Conservation (phyloP, 2,113 vertebrate species). For the Eclectus roratus region DNA sequence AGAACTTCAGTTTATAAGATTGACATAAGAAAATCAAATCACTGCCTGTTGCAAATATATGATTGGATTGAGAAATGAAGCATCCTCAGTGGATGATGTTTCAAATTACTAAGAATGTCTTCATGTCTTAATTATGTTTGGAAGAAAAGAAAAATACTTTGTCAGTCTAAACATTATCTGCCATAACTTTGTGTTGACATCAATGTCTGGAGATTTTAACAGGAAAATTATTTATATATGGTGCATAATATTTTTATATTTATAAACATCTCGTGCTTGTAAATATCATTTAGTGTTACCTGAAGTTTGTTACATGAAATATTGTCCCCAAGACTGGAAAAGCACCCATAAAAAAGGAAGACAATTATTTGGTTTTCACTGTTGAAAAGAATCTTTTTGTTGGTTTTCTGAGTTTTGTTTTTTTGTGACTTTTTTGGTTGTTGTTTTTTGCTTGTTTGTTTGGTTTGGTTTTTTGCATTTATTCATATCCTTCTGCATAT, state of each 20-base stretch:
- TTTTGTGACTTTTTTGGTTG: neutral
- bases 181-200: neutral
- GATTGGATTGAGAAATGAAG: neutral
- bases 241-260: neutral
- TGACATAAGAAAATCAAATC: neutral
- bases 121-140: neutral
- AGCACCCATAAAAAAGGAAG: neutral
- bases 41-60: neutral
- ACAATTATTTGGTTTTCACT: neutral
- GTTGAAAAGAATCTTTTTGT: neutral
- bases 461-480: neutral
- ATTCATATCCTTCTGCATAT: neutral
- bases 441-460: neutral
- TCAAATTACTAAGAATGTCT: neutral
- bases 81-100: rapidly evolving
- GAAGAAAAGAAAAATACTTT: neutral
- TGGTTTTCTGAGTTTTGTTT: neutral
- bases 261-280: neutral
- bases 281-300: neutral
- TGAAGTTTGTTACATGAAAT: neutral
- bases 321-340: neutral
- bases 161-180: neutral
- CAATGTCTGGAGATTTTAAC: neutral
- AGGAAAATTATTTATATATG: neutral
- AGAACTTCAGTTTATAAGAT: neutral